A percentile compares a stretch with the other conserved stretches of the same genome.
Conservation (phyloP, 2,888 invertebrate species). For the Sycophila texana region DNA sequence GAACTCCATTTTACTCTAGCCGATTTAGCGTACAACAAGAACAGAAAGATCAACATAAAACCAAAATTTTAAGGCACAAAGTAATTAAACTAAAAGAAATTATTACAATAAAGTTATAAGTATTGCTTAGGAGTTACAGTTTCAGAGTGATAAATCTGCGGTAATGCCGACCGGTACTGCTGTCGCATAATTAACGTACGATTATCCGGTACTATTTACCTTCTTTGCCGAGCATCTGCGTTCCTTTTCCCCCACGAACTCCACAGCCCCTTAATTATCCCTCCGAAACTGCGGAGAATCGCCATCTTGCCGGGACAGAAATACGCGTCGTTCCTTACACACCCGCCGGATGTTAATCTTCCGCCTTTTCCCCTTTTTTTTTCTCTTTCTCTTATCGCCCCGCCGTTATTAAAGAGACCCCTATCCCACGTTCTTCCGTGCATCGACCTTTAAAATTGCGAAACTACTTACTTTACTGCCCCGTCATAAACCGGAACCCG, state of each 20-base stretch:
- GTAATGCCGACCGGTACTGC: too few species aligned
- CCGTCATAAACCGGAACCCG: constrained; percentile 20
- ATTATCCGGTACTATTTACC: background rate
- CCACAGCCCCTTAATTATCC: constrained; percentile 15
- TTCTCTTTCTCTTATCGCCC: background rate
- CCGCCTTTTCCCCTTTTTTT: constrained; percentile 29
- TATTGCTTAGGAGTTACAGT: too few species aligned
- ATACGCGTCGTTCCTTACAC: constrained; percentile 1
- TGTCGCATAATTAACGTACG: background rate
- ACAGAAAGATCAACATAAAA: too few species aligned
- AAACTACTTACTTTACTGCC: constrained; percentile 40
- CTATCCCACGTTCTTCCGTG: background rate
- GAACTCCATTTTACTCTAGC: too few species aligned
- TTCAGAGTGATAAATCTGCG: too few species aligned
- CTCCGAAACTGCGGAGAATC: background rate
- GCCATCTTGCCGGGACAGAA: constrained; percentile 1
- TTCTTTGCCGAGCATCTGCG: constrained; percentile 2
- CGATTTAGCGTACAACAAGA: too few species aligned
- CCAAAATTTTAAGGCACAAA: too few species aligned
- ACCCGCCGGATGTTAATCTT: constrained; percentile 36
- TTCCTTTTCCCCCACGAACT: constrained; percentile 5
- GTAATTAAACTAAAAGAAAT: too few species aligned
- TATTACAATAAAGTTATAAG: too few species aligned
- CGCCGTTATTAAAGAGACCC: constrained; percentile 32
- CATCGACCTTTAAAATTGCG: constrained; percentile 34